A percentile compares a stretch with the other conserved stretches of the same genome.
These are phyloP conservation scores for Chiridota heheva DNA, from an alignment of 35 echinoderm and acorn worm genomes.

Conservation along the genomic window DNA sequence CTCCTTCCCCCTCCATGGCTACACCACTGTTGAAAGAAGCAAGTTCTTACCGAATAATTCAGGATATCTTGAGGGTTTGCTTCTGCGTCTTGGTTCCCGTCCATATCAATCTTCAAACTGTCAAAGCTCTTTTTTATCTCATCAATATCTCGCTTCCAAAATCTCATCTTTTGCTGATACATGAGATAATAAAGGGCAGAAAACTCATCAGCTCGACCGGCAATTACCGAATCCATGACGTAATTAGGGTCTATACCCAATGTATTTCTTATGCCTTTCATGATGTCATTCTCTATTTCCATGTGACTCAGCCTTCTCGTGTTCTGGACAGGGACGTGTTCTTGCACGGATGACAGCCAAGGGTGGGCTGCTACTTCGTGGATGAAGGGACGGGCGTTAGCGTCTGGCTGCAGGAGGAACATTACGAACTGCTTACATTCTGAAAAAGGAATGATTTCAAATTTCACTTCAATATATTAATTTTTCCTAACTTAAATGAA, in stretches of 20 bases:
- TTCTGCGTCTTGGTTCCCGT: background rate
- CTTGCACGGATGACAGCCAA: conserved; percentile 36
- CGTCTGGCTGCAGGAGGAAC: conserved; percentile 74
- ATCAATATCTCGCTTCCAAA: conserved; percentile 8
- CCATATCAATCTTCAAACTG: conserved; percentile 32
- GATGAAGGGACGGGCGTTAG: conserved; percentile 56
- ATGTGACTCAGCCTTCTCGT: conserved; percentile 53
- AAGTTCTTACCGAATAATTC: conserved; percentile 23
- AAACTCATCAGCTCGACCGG: conserved; percentile 68
- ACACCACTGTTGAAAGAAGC: too few relatives aligned
- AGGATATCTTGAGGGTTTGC: conserved; percentile 21
- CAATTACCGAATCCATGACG: conserved; percentile 68
- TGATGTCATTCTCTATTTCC: conserved; percentile 79
- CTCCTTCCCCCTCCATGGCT: too few relatives aligned
- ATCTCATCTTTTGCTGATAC: conserved; percentile 38
- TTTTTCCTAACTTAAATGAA: background rate
- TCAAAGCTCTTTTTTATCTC: conserved; percentile 30
- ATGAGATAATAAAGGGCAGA: conserved; percentile 88
- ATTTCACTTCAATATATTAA: background rate
- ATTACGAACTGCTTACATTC: conserved; percentile 80
- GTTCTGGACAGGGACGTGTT: conserved; percentile 24
- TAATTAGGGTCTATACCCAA: conserved; percentile 65
- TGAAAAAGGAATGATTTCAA: conserved; percentile 26
- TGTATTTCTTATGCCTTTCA: conserved; percentile 63
- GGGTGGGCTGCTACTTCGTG: conserved; percentile 53